Percentiles rank a stretch among this genome's conserved stretches.
phyloP scores from a whole-genome alignment of 2,888 invertebrate species.

The Patella pellucida region DNA sequence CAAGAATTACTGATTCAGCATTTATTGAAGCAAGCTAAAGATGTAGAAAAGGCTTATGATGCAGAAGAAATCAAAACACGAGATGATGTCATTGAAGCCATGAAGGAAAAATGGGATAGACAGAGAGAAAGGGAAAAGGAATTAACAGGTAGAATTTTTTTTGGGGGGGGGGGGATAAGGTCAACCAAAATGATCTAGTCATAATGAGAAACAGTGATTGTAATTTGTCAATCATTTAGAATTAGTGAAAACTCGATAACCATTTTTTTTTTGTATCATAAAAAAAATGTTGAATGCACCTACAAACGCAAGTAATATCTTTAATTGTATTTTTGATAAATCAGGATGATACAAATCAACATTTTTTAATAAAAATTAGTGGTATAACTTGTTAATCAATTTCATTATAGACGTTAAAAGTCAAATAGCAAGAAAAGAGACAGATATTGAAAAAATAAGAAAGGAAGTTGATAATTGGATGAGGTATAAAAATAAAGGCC shows the following conservation, averaged over 20 bases:
- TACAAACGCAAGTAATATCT: too few species aligned
- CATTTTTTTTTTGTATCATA: too few species aligned
- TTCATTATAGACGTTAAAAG: slow-evolving; percentile 53
- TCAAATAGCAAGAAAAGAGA: slow-evolving; percentile 51
- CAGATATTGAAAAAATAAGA: slow-evolving; percentile 49
- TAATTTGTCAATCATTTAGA: not conserved
- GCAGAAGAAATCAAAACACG: slow-evolving; percentile 54
- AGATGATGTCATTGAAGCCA: slow-evolving; percentile 58
- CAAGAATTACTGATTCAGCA: slow-evolving; percentile 59
- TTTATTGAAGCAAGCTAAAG: slow-evolving; percentile 61
- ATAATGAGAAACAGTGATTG: not conserved
- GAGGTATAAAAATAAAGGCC: slow-evolving; percentile 60
- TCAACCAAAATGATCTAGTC: not conserved
- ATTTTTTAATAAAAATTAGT: too few species aligned
- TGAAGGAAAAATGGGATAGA: slow-evolving; percentile 66
- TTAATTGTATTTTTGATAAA: too few species aligned
- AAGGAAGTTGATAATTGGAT: slow-evolving; percentile 61
- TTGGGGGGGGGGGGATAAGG: not conserved
- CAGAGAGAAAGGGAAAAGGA: slow-evolving; percentile 54
- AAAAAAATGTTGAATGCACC: too few species aligned
- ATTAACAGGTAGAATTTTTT: slow-evolving; percentile 46
- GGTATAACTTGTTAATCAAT: not conserved
- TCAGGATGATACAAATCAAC: too few species aligned
- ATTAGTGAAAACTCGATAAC: not conserved
- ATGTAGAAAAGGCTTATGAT: slow-evolving; percentile 53